These are phyloP conservation scores for Sphaerophoria rueppellii DNA, from an alignment of 2,888 invertebrate genomes.

Conservation along the genomic window DNA sequence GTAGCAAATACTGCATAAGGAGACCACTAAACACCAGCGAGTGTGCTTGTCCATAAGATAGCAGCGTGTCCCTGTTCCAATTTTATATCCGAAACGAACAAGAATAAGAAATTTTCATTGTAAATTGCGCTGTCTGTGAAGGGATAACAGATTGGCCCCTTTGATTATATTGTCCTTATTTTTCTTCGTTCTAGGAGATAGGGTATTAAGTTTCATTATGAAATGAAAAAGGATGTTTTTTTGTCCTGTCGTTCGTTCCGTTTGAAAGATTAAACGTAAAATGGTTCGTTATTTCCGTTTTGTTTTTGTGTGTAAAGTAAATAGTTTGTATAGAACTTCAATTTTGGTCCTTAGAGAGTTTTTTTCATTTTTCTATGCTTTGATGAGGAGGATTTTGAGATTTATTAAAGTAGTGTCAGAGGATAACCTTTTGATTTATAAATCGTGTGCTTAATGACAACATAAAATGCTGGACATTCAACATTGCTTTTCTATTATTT, in stretches of 20 bases:
- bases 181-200: background rate
- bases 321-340: slow-evolving; percentile 11
- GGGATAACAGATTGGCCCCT: slow-evolving; percentile 63
- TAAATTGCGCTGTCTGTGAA: slow-evolving; percentile 47
- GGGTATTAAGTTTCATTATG: slow-evolving; percentile 28
- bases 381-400: background rate
- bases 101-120: slow-evolving; percentile 34
- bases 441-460: background rate
- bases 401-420: background rate
- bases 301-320: background rate
- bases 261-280: slow-evolving; percentile 34
- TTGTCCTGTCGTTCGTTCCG: slow-evolving; percentile 13
- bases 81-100: slow-evolving; percentile 15
- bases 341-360: slow-evolving; percentile 2
- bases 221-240: slow-evolving; percentile 29
- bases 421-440: background rate
- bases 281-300: slow-evolving; percentile 28
- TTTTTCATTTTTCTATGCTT: background rate
- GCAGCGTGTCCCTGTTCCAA: slow-evolving; percentile 31
- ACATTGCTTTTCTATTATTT: background rate
- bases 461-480: background rate
- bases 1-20: background rate
- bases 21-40: background rate
- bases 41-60: slow-evolving; percentile 38
- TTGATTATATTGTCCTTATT: slow-evolving; percentile 55